These are phyloP conservation scores for Leptodactylus fallax DNA, from an alignment of 2,797 vertebrate species.

Conservation along the genomic window DNA sequence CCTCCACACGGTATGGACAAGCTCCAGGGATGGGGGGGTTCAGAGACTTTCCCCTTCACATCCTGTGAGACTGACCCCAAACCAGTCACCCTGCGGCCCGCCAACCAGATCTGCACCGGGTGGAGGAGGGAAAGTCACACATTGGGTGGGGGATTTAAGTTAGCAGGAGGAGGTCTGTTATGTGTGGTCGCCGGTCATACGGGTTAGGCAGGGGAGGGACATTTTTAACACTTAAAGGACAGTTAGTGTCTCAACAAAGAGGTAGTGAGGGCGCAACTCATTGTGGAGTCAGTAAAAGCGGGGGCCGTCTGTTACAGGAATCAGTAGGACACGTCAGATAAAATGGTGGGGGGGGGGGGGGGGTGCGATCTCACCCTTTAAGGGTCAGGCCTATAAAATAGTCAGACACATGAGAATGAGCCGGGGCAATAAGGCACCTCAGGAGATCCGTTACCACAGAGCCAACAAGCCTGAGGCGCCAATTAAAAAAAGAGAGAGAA, in stretches of 20 bases:
- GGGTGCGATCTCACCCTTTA: constrained; percentile 9
- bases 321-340: constrained; percentile 17
- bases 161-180: constrained; percentile 1
- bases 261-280: constrained; percentile 34
- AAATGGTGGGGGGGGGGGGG: neutral
- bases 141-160: neutral
- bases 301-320: constrained; percentile 5
- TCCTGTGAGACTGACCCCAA: constrained; percentile 11
- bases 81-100: neutral
- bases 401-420: neutral
- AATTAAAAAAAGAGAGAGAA: neutral
- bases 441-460: constrained; percentile 20
- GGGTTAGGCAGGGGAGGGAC: neutral
- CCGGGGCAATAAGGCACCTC: constrained; percentile 27
- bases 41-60: constrained; percentile 25
- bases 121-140: neutral
- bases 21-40: neutral
- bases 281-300: neutral
- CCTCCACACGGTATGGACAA: neutral
- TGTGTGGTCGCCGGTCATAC: constrained; percentile 1
- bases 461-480: neutral
- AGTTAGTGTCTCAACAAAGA: constrained; percentile 30
- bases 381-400: constrained; percentile 37
- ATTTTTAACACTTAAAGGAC: neutral
- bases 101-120: neutral